Base-by-base conservation (phyloP, 2,888 invertebrate genomes). In the Phortica okadai region DNA sequence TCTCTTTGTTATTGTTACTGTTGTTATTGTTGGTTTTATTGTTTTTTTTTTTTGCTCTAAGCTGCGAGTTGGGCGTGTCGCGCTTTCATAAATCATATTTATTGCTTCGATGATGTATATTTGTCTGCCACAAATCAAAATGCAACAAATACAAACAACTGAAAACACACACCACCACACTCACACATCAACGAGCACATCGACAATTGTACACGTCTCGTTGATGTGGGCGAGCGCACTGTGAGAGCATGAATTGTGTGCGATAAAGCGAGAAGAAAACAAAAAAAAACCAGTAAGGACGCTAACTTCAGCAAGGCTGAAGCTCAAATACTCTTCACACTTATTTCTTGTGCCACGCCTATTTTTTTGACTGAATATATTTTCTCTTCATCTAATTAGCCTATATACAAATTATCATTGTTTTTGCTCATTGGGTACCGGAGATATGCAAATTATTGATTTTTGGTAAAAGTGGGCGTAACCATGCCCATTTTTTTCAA, bases 1-100 rank as follows among this genome's bases (percentile, higher is more conserved):
- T 72, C 25, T 16, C 44, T 59, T 73, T 73, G 74, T 75, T 76
- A 33, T 54, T 76, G 25, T 73, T n/a, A n/a, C n/a, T n/a, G n/a
- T n/a, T n/a, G n/a, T n/a, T n/a, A n/a, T n/a, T n/a, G n/a, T n/a
- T 73, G 78, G 79, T 75, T 80, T 80, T 79, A 77, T 62, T 64
- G 50, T n/a, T n/a, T 73, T 44, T 3, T 14, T n/a, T 42, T 1
- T 54, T 16, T 33, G 25, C 56, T 73, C 16, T 50, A 16, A 58
- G 58, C 58, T 42, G 41, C 33, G 25, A 2, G 3, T 62, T 25
- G 25, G 33, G 42, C 42, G 66, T 66, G 41, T 14, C 66, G n/a
- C 1, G 4, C 66, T 6, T 41, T 66, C 42, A 66, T 66, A 66
- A 66, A 66, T 66, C 66, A 66, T 41, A 66, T 66, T 66, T 66